These are phyloP conservation scores for Tapirus terrestris DNA, from an alignment of 2,113 vertebrate species.

Conservation along the genomic window DNA sequence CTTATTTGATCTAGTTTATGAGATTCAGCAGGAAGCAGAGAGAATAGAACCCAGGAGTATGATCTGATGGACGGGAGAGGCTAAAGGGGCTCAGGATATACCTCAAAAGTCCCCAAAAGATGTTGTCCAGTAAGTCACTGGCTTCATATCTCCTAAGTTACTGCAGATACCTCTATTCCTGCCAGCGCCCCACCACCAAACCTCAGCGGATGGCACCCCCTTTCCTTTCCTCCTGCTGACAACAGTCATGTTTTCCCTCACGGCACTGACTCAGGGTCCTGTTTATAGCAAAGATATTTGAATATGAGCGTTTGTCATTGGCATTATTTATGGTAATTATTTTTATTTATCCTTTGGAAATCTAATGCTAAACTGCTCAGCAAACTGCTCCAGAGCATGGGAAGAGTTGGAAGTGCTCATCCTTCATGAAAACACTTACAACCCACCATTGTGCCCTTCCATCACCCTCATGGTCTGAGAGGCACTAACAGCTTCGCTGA, in stretches of 20 bases:
- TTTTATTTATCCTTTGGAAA: neutral
- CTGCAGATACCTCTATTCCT: neutral
- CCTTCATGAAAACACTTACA: neutral
- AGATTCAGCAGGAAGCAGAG: neutral
- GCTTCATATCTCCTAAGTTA: neutral
- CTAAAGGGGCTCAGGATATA: neutral
- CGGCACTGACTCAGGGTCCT: neutral
- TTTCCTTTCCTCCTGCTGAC: neutral
- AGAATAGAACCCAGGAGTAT: neutral
- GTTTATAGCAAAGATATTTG: neutral
- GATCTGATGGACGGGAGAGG: neutral
- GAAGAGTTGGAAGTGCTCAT: neutral
- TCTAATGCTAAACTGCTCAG: neutral
- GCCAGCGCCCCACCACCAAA: neutral
- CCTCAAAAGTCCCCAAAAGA: neutral
- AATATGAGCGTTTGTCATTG: neutral
- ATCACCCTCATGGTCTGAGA: neutral
- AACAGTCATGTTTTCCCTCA: neutral
- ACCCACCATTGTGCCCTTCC: neutral
- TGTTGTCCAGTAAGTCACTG: neutral
- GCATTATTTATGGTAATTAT: neutral
- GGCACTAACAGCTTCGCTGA: neutral
- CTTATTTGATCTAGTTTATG: neutral
- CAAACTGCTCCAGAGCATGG: neutral
- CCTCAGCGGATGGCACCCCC: fast-evolving